A percentile compares a stretch with the other conserved stretches of the same genome.
These are phyloP conservation scores for Drosophila limbata DNA, from an alignment of 2,888 invertebrate species.

Conservation along the genomic window DNA sequence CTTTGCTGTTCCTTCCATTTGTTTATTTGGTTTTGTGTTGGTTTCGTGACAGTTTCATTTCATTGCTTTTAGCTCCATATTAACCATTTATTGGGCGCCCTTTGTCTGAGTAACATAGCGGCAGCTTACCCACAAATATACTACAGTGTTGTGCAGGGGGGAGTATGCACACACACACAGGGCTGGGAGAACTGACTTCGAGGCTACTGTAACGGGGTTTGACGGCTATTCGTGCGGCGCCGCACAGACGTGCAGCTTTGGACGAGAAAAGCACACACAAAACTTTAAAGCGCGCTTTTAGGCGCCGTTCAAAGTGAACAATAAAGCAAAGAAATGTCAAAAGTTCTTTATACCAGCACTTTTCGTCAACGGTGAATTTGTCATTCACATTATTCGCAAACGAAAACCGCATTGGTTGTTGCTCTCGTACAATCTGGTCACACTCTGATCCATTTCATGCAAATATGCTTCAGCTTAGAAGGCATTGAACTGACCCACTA, in stretches of 20 bases:
- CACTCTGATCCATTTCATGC: background rate
- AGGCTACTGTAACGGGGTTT: constrained; percentile 48
- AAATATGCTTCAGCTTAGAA: background rate
- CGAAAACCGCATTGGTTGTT: no score
- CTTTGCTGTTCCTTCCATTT: constrained; percentile 18
- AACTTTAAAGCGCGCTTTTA: constrained; percentile 65
- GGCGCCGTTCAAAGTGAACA: constrained; percentile 18
- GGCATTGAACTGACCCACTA: no score
- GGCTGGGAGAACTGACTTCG: constrained; percentile 25
- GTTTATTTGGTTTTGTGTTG: constrained; percentile 27
- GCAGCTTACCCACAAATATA: constrained; percentile 14
- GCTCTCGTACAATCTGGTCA: background rate
- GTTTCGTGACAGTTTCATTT: constrained; percentile 79
- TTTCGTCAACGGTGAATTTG: background rate
- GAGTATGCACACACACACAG: no score
- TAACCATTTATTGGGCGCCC: constrained; percentile 77
- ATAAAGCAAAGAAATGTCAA: background rate
- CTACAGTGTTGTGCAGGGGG: background rate
- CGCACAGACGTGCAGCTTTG: constrained; percentile 75
- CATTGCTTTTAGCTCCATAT: constrained; percentile 78
- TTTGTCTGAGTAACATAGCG: constrained; percentile 48
- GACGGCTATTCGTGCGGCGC: constrained; percentile 78
- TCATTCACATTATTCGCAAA: background rate
- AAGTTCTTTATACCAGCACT: background rate
- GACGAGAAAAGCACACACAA: constrained; percentile 37